Evolutionary conservation across 2,113 vertebrate species (phyloP), one percentile per base, ranked within the genome.

Genomic region (Percina caprodes): DNA sequence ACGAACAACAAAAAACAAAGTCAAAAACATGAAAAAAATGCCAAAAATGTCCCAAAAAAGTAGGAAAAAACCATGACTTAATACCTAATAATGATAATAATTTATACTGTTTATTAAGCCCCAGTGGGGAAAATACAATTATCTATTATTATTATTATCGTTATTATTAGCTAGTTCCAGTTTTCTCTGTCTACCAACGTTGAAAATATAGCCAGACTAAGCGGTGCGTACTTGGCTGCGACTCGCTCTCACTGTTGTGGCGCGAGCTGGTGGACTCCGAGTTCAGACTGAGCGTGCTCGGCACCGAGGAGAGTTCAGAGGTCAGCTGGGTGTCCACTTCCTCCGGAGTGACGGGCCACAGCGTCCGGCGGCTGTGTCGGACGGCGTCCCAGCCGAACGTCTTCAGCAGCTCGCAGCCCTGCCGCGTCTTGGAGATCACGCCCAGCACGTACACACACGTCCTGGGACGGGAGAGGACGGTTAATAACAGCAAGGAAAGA

Each of bases 231-330:
- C 98, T 98, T 48, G 97, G 98, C 14, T 98, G 98, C 23, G 97
- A 98, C 92, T 99, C 98, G 1, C 98, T 99, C 93, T 99, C 98
- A 48, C 98, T 99, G 92, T 99, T 99, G 93, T 99, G 98, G 65
- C 98, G 95, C 24, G 98, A 99, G 94, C 97, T 96, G 70, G 98
- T 99, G 65, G 97, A 99, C 86, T 98, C 98, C 0, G 98, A 99
- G 92, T 97, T 98, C 83, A 99, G 95, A 86, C 95, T 95, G 81
- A 94, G 92, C 7, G 94, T 95, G 89, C 94, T 95, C 2, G 95
- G 95, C 16, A 94, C 95, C 1, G 95, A 95, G 18, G 93, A 95
- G 0, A 95, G 93, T 67, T 95, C 93, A n/a, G 94, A 91, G 67
- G 91, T 90, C 59, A 92, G 86, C 49, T 92, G 93, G 2, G 93